Evolutionary conservation across 2,797 vertebrate genomes (phyloP).

Genomic region (Micrastur ruficollis): DNA sequence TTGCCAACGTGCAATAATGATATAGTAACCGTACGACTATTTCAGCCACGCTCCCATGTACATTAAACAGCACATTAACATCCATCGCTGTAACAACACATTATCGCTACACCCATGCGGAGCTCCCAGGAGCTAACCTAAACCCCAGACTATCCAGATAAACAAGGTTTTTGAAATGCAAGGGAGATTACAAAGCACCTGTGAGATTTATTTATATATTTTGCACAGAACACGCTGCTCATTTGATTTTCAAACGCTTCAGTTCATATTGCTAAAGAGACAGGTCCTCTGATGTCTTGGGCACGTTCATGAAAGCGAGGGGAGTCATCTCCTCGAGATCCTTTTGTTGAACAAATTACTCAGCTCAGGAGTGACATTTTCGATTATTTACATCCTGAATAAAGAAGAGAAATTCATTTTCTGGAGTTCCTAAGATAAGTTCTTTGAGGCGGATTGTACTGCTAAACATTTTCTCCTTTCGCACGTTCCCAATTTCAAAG

Average conservation of each 20-base stretch:
- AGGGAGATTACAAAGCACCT: constrained; percentile 36
- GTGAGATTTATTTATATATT: not conserved
- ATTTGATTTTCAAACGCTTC: constrained; percentile 48
- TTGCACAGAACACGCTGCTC: not conserved
- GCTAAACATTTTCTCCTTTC: constrained; percentile 38
- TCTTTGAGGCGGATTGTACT: constrained; percentile 41
- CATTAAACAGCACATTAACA: not conserved
- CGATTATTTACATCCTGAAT: constrained; percentile 58
- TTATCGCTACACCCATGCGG: not conserved
- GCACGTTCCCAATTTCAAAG: constrained; percentile 40
- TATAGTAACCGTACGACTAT: not conserved
- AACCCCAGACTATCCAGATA: not conserved
- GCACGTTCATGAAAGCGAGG: constrained; percentile 15
- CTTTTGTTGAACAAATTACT: constrained; percentile 70
- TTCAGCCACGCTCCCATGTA: not conserved
- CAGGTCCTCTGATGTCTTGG: constrained; percentile 51
- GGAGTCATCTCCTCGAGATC: constrained; percentile 43
- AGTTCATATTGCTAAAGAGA: not conserved
- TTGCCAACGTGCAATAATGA: not conserved
- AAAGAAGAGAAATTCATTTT: constrained; percentile 42
- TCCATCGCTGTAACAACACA: not conserved
- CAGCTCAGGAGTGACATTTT: constrained; percentile 64
- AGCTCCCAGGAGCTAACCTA: not conserved
- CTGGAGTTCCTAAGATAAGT: constrained; percentile 1
- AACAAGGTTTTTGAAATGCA: constrained; percentile 19